These are phyloP conservation scores for Tetragnatha versicolor DNA, from an alignment of 1,140 invertebrate species.

Conservation along the genomic window DNA sequence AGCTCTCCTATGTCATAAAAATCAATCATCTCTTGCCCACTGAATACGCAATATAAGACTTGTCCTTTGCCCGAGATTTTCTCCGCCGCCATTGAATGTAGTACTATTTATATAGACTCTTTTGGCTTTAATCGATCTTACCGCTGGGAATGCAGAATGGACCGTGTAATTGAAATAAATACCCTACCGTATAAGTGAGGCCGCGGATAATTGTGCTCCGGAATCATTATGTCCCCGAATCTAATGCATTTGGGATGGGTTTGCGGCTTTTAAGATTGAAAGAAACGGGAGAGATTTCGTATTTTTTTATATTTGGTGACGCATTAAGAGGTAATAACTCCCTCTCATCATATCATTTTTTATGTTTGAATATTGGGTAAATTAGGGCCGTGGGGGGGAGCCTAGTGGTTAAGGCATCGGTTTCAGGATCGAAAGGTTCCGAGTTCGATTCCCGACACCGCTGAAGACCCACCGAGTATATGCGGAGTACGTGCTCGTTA, in stretches of 20 bases:
- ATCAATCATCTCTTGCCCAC: constrained; percentile 26
- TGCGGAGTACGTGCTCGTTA: no score
- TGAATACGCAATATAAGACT: constrained; percentile 25
- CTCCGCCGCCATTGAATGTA: neutral
- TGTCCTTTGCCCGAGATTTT: constrained; percentile 5
- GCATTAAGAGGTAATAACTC: no score
- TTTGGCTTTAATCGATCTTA: constrained; percentile 23
- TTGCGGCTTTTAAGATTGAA: neutral
- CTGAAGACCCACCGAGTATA: no score
- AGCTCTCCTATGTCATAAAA: constrained; percentile 25
- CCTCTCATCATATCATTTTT: no score
- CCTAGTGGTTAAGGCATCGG: no score
- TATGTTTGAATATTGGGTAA: no score
- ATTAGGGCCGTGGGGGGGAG: no score
- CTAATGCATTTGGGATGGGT: neutral
- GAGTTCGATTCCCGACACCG: no score
- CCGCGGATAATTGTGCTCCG: neutral
- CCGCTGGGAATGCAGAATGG: constrained; percentile 19
- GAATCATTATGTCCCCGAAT: neutral
- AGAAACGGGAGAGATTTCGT: no score
- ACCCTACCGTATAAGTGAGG: neutral
- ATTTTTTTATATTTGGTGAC: no score
- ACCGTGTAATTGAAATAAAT: constrained; percentile 28
- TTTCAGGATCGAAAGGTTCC: no score
- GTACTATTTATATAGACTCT: constrained; percentile 25